phyloP scores from a whole-genome alignment of 2,113 vertebrate species.

The Galemys pyrenaicus region DNA sequence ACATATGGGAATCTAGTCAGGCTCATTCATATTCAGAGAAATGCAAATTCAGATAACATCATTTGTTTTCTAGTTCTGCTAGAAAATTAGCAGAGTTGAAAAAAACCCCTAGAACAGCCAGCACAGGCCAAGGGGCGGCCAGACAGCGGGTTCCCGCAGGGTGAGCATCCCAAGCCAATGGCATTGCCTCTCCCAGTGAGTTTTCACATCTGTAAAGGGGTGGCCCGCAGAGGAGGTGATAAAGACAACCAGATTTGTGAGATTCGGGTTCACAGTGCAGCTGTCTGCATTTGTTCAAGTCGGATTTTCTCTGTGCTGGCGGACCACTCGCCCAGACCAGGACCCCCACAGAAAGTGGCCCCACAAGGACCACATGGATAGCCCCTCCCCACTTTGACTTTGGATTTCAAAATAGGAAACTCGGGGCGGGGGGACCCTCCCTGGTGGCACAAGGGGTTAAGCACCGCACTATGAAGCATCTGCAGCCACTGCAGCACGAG shows the following conservation, averaged over 20 bases:
- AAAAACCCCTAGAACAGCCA: neutral
- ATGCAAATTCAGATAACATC: neutral
- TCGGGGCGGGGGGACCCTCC: no score
- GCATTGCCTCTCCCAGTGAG: neutral
- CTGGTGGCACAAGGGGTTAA: no score
- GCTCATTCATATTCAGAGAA: neutral
- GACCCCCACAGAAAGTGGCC: neutral
- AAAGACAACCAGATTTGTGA: neutral
- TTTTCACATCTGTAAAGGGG: neutral
- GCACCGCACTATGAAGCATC: no score
- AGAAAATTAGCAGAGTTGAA: neutral
- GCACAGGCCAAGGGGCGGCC: neutral
- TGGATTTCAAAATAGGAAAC: neutral
- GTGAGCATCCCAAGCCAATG: neutral
- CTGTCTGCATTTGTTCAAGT: neutral
- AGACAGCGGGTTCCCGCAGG: neutral
- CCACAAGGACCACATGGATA: neutral
- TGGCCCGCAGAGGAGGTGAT: neutral
- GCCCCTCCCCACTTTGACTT: neutral
- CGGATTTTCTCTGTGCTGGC: neutral
- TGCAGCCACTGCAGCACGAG: no score
- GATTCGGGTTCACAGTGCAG: neutral
- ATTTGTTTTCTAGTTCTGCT: neutral
- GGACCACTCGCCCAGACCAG: neutral
- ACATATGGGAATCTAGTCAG: neutral